A percentile compares a stretch with the other conserved stretches of the same genome.
phyloP scores from a whole-genome alignment of 2,797 vertebrate species.

The Pachyuromys duprasi region DNA sequence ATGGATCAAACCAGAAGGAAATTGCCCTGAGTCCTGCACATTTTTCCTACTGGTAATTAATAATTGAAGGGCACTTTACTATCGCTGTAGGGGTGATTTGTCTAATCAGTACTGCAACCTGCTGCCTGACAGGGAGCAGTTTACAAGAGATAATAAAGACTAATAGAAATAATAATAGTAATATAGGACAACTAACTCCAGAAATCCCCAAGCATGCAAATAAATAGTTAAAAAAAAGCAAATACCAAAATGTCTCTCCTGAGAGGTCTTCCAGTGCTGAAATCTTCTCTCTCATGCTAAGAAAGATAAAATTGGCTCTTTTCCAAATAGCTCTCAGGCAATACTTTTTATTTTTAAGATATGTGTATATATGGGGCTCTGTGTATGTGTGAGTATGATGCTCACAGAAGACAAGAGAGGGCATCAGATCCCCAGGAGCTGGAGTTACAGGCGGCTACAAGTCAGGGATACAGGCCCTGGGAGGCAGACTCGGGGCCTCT shows the following conservation, averaged over 20 bases:
- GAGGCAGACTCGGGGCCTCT: not conserved
- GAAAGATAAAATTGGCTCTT: not conserved
- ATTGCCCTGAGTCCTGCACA: not conserved
- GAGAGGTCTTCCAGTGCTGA: not conserved
- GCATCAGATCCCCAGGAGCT: not conserved
- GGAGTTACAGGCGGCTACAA: not conserved
- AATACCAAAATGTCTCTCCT: constrained; percentile 9
- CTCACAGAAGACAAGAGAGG: not conserved
- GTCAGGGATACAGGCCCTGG: not conserved
- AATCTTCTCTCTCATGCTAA: not conserved
- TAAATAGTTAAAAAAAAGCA: constrained; percentile 41
- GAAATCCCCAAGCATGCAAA: not conserved
- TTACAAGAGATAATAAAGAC: constrained; percentile 16
- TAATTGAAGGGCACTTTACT: not conserved
- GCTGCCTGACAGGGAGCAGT: not conserved
- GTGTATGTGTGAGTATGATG: not conserved
- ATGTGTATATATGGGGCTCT: too few species aligned
- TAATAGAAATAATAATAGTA: not conserved
- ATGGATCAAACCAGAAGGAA: not conserved
- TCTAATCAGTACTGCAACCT: not conserved
- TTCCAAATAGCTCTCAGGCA: not conserved
- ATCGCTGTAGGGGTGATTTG: not conserved
- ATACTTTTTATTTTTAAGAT: not conserved
- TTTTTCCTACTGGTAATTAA: not conserved
- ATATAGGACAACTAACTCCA: constrained; percentile 36